phyloP scores from a whole-genome alignment of 2,888 invertebrate species.

The Idaea dimidiata region DNA sequence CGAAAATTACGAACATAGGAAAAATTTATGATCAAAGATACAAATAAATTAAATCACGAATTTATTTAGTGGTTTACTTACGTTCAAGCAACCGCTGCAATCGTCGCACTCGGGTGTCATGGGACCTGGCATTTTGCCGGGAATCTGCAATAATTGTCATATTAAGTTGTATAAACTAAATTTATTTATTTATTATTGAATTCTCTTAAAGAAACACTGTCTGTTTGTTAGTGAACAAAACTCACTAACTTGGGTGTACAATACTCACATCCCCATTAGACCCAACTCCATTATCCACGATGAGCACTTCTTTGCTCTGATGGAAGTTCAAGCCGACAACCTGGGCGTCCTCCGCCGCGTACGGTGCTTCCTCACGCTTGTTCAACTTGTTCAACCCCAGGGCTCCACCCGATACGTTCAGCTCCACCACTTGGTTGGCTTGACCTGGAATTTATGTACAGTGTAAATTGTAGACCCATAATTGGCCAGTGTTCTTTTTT shows the following conservation, averaged over 20 bases:
- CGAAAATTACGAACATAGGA: too few species aligned
- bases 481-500: not conserved
- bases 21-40: too few species aligned
- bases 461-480: not conserved
- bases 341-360: slow-evolving; percentile 92
- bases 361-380: slow-evolving; percentile 90
- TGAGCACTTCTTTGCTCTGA: slow-evolving; percentile 93
- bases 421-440: slow-evolving; percentile 79
- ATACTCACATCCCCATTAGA: slow-evolving; percentile 67
- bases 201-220: too few species aligned
- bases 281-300: slow-evolving; percentile 86
- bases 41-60: too few species aligned
- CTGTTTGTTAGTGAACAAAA: too few species aligned
- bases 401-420: slow-evolving; percentile 89
- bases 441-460: slow-evolving; percentile 67
- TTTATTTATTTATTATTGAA: not conserved
- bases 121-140: slow-evolving; percentile 72
- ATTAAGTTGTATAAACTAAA: not conserved
- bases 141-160: slow-evolving; percentile 56
- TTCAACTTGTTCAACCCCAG: slow-evolving; percentile 91
- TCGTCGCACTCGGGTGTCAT: slow-evolving; percentile 80
- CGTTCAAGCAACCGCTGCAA: slow-evolving; percentile 80
- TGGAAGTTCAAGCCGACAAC: slow-evolving; percentile 94
- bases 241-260: too few species aligned
- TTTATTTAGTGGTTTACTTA: slow-evolving; percentile 40